phyloP scores from a whole-genome alignment of 2,113 vertebrate species.

The Lasiurus cinereus region DNA sequence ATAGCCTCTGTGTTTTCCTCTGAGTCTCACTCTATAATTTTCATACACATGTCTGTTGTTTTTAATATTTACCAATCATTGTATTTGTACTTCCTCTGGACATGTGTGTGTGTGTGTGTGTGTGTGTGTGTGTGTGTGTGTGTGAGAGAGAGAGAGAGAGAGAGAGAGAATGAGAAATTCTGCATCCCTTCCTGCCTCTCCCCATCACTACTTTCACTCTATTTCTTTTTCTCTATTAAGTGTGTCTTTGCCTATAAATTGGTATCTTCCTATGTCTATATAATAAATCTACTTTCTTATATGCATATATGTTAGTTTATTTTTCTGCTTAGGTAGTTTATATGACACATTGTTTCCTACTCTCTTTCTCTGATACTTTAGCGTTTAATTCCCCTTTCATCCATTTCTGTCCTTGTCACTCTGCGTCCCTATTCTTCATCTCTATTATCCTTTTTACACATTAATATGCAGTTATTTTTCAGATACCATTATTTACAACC shows the following conservation, averaged over 20 bases:
- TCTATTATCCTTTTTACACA: background rate
- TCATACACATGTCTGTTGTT: background rate
- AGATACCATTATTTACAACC: background rate
- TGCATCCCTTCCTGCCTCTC: background rate
- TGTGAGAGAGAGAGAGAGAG: too few relatives aligned
- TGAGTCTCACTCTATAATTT: background rate
- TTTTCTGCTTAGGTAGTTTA: background rate
- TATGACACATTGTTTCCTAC: background rate
- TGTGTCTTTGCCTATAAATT: background rate
- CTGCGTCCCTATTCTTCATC: background rate
- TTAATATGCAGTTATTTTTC: background rate
- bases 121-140: background rate
- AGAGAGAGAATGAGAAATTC: background rate
- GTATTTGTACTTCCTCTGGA: background rate
- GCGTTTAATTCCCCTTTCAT: background rate
- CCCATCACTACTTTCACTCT: background rate
- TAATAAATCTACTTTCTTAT: background rate
- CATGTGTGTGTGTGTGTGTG: background rate
- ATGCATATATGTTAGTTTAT: background rate
- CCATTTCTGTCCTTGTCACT: background rate
- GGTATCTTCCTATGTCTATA: background rate
- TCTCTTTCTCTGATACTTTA: background rate
- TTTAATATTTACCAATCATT: background rate
- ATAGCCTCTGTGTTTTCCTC: background rate
- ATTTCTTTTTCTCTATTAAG: background rate